Percentiles rank a stretch among this genome's conserved stretches.
phyloP scores from a whole-genome alignment of 2,888 invertebrate genomes.

The Netelia virgata region DNA sequence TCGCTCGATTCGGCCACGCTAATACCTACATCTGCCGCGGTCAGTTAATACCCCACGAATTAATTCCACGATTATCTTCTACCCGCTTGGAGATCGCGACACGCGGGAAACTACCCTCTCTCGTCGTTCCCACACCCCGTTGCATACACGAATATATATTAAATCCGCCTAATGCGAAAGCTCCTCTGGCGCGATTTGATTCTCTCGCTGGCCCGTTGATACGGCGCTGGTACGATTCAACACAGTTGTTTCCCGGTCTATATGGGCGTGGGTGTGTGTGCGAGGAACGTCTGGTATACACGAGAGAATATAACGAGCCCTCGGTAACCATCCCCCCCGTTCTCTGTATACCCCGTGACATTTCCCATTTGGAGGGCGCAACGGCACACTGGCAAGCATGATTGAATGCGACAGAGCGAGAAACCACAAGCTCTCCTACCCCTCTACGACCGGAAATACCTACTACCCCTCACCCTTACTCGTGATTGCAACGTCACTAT shows the following conservation, averaged over 20 bases:
- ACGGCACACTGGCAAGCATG: conserved; percentile 52
- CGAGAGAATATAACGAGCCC: conserved; percentile 52
- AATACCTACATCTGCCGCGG: conserved; percentile 66
- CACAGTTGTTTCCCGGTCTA: not conserved
- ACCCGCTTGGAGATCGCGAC: conserved; percentile 67
- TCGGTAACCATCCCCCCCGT: conserved; percentile 19
- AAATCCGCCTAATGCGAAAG: conserved; percentile 68
- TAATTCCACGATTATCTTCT: conserved; percentile 74
- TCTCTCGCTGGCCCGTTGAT: not conserved
- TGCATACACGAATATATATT: conserved; percentile 61
- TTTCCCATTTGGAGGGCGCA: conserved; percentile 66
- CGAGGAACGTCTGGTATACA: conserved; percentile 14
- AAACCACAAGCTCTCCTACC: conserved; percentile 49
- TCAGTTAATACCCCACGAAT: conserved; percentile 72
- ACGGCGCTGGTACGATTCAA: not conserved
- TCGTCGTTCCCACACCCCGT: conserved; percentile 26
- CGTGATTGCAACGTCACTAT: conserved; percentile 54
- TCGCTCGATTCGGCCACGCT: conserved; percentile 43
- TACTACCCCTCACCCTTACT: conserved; percentile 22
- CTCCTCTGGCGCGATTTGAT: conserved; percentile 34
- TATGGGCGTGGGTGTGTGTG: not conserved
- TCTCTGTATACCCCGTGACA: conserved; percentile 59
- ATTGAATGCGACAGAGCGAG: conserved; percentile 68
- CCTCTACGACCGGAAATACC: conserved; percentile 23
- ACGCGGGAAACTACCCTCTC: conserved; percentile 26